These are phyloP conservation scores for Micropoecilia bifurca DNA, from an alignment of 2,797 vertebrate genomes.

Conservation along the genomic window DNA sequence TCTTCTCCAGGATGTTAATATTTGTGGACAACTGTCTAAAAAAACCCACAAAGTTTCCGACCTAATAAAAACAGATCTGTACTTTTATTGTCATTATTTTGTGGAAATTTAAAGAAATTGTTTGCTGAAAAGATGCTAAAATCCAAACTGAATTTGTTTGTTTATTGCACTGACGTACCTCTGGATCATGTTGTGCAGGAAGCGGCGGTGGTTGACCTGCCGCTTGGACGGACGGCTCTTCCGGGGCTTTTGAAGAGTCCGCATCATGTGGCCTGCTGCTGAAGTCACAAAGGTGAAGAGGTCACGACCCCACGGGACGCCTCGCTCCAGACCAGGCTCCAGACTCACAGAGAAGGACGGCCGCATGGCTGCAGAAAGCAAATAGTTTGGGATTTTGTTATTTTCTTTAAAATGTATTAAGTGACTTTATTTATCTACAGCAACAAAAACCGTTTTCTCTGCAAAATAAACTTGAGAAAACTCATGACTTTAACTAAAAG, in stretches of 20 bases:
- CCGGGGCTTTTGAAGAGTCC: constrained; percentile 85
- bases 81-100: no score
- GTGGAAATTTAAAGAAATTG: no score
- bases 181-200: constrained; percentile 92
- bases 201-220: constrained; percentile 90
- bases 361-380: constrained; percentile 67
- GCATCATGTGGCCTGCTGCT: constrained; percentile 87
- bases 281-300: constrained; percentile 90
- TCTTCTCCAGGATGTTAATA: no score
- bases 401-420: background rate
- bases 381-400: background rate
- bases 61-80: no score
- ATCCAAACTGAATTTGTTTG: no score
- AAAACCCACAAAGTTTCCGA: no score
- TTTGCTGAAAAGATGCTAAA: no score
- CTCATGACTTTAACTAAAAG: background rate
- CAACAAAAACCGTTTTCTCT: background rate
- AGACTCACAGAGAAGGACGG: constrained; percentile 70
- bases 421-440: background rate
- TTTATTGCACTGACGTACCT: constrained; percentile 69
- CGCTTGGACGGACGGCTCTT: constrained; percentile 83
- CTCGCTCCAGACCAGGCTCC: constrained; percentile 75
- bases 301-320: constrained; percentile 82
- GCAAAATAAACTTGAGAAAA: background rate
- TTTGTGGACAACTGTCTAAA: no score